Percentiles rank a stretch among this genome's conserved stretches.
phyloP scores from a whole-genome alignment of 92 coral and sea anemone species.

The Heliopora coerulea region DNA sequence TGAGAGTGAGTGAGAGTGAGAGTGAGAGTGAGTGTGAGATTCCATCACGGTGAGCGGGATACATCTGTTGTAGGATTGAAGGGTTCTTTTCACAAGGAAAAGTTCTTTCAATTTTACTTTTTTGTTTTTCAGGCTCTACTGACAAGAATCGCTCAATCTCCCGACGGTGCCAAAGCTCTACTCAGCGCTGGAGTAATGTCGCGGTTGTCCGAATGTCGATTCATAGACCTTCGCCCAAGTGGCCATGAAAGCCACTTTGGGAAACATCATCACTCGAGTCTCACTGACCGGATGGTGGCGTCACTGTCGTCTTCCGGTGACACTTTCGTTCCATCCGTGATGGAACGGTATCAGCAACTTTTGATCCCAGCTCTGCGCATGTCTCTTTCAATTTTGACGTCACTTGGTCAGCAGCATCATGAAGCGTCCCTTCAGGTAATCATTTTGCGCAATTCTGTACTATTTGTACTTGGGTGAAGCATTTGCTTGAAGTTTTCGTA shows the following conservation, averaged over 20 bases:
- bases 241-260: slow-evolving; percentile 3
- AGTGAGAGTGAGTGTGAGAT: too few species aligned
- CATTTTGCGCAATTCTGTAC: too few species aligned
- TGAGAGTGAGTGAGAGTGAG: too few species aligned
- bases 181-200: slow-evolving; percentile 76
- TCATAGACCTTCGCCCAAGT: slow-evolving; percentile 58
- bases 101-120: neutral
- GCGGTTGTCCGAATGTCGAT: slow-evolving; percentile 88
- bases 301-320: slow-evolving; percentile 20
- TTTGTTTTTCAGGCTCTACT: slow-evolving; percentile 56
- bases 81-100: too few species aligned
- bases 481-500: too few species aligned
- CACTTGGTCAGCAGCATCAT: slow-evolving; percentile 84
- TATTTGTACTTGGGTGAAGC: too few species aligned
- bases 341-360: slow-evolving; percentile 88
- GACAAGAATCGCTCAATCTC: slow-evolving; percentile 82
- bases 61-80: too few species aligned
- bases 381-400: slow-evolving; percentile 75
- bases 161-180: slow-evolving; percentile 88
- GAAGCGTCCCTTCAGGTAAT: slow-evolving; percentile 85
- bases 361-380: slow-evolving; percentile 87
- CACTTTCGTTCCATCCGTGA: slow-evolving; percentile 78
- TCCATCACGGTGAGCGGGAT: too few species aligned
- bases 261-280: slow-evolving; percentile 14
- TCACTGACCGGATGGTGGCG: slow-evolving; percentile 18